These are phyloP conservation scores for Gallinago nigripennis DNA, from an alignment of 2,797 vertebrate species.

Conservation along the genomic window DNA sequence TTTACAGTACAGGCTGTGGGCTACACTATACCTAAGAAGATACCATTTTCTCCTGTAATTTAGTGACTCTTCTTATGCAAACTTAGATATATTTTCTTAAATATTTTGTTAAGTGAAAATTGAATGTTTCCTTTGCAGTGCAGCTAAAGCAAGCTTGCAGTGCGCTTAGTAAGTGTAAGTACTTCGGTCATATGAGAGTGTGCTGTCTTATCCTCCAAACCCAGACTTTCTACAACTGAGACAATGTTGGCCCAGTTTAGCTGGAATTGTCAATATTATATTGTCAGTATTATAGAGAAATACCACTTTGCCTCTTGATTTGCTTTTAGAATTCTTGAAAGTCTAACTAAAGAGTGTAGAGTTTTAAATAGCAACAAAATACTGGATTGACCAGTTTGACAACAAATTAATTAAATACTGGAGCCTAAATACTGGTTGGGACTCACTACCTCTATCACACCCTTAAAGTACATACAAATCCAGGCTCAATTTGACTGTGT, in stretches of 20 bases:
- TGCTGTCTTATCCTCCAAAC: not conserved
- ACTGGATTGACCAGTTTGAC: not conserved
- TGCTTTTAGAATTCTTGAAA: not conserved
- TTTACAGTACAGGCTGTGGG: not conserved
- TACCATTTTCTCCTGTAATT: not conserved
- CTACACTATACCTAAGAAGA: not conserved
- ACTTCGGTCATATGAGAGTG: not conserved
- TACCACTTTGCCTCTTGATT: not conserved
- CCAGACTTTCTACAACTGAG: not conserved
- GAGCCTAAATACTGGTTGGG: not conserved
- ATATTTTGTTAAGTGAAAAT: not conserved
- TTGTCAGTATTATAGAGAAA: not conserved
- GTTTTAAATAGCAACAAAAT: slow-evolving; percentile 9
- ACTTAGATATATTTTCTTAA: not conserved
- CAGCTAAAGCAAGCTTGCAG: not conserved
- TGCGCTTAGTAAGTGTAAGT: not conserved
- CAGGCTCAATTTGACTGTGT: not conserved
- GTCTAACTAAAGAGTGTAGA: not conserved
- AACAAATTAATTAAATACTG: not conserved
- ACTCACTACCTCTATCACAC: not conserved
- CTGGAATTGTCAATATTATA: not conserved
- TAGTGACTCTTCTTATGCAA: not conserved
- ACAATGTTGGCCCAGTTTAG: not conserved
- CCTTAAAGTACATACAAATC: not conserved
- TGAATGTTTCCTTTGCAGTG: not conserved